A percentile compares a stretch with the other conserved stretches of the same genome.
phyloP scores from a whole-genome alignment of 1,140 invertebrate genomes.

The Scaptomyza hsui region DNA sequence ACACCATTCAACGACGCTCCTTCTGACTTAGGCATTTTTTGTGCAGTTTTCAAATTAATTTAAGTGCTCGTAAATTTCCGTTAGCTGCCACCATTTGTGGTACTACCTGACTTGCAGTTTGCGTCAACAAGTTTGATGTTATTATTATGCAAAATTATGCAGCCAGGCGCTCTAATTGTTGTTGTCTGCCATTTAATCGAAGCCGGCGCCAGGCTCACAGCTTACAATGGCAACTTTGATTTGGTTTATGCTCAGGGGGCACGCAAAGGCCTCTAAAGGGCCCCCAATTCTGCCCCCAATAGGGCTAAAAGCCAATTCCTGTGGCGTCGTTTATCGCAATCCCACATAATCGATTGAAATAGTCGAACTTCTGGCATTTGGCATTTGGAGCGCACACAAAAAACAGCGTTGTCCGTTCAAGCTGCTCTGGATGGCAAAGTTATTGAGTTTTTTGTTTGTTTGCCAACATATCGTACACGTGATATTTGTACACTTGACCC shows the following conservation, averaged over 20 bases:
- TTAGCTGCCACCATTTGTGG: conserved; percentile 11
- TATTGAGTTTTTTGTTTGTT: conserved; percentile 20
- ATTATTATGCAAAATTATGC: conserved; percentile 65
- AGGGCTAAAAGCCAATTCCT: conserved; percentile 25
- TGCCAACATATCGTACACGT: conserved; percentile 34
- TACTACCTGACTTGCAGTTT: conserved; percentile 8
- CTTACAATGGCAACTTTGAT: conserved; percentile 51
- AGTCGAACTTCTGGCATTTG: conserved; percentile 36
- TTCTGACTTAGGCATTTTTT: conserved; percentile 23
- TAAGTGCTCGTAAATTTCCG: conserved; percentile 37
- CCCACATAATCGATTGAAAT: conserved; percentile 40
- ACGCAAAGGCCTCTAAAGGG: conserved; percentile 27
- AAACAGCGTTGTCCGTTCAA: background rate
- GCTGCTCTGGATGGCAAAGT: background rate
- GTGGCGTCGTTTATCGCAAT: conserved; percentile 32
- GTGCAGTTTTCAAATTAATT: conserved; percentile 58
- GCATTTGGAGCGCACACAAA: conserved; percentile 3
- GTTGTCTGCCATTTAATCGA: conserved; percentile 35
- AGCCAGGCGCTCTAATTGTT: conserved; percentile 44
- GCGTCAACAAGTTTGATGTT: conserved; percentile 63
- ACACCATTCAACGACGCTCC: conserved; percentile 9
- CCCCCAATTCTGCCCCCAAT: conserved; percentile 4
- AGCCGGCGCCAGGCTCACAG: conserved; percentile 18
- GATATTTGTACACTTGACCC: conserved; percentile 27
- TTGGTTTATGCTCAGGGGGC: conserved; percentile 41